Evolutionary conservation across 1,140 invertebrate genomes (phyloP).

Genomic region (Forficula auricularia): DNA sequence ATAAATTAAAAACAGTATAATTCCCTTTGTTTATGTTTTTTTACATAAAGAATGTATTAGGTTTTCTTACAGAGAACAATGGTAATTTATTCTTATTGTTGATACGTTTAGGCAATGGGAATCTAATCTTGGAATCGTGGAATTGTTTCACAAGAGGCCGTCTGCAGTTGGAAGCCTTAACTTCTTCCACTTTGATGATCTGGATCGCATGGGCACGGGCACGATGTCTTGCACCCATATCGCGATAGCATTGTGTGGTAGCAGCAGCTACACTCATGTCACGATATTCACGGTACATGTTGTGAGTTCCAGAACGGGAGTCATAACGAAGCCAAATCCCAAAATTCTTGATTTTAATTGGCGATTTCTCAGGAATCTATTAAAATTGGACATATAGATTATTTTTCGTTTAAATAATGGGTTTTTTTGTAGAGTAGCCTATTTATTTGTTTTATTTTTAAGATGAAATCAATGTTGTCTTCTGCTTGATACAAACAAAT

Average conservation of each 20-base stretch:
- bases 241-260: constrained; percentile 95
- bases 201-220: constrained; percentile 88
- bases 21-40: too few relatives aligned
- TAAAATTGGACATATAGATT: constrained; percentile 13
- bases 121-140: constrained; percentile 88
- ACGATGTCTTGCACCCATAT: constrained; percentile 97
- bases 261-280: constrained; percentile 87
- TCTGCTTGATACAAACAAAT: too few relatives aligned
- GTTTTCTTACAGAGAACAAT: constrained; percentile 68
- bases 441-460: constrained; percentile 1
- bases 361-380: constrained; percentile 76
- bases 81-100: constrained; percentile 62
- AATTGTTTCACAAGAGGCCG: constrained; percentile 94
- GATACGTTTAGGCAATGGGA: constrained; percentile 90
- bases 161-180: constrained; percentile 72
- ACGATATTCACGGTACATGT: constrained; percentile 99
- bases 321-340: constrained; percentile 97
- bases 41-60: constrained; percentile 86
- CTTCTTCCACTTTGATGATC: constrained; percentile 91
- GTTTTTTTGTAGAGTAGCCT: too few relatives aligned
- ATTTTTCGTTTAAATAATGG: too few relatives aligned
- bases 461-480: too few relatives aligned
- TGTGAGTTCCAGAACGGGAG: constrained; percentile 95
- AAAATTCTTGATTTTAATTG: constrained; percentile 93
- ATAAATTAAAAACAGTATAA: too few relatives aligned